Base-by-base conservation (phyloP, 2,888 invertebrate species). In the Willowsia nigromaculata region DNA sequence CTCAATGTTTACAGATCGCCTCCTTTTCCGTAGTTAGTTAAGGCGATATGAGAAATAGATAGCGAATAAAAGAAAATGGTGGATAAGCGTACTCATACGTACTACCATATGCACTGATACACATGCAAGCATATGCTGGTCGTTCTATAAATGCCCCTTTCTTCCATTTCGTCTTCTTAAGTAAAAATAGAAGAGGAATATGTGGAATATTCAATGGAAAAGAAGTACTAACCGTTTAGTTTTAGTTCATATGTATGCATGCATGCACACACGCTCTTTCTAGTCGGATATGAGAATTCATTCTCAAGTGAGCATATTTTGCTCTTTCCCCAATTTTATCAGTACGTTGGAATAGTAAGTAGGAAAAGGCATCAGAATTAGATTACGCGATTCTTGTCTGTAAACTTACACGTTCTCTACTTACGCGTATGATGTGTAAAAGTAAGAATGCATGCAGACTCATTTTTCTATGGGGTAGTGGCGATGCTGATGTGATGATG, bases 1-100 rank as follows among this genome's bases (percentile, higher is more conserved):
- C 53, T 53, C 86, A 80, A 80, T 86, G 86, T 80, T 86, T 86
- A 80, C 80, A 80, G 80, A 86, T 86, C 86, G 37, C 86, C 86
- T 56, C 74, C 85, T 86, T 53, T 78, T 78, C 62, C 50, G 43
- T 74, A 22, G 62, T 80, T 80, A 80, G 80, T 80, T 80, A 80
- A 78, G 37, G 59, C 6, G 37, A 25, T 22, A 80, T 56, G 50
- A 53, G 53, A 40, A 37, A 33, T 27, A 43, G 86, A 43, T 50
- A 50, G 50, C 18, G 83, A 30, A 50, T 43, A 40, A 65, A 85
- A 74, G 30, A 18, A 65, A 59, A 84, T n/a, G 53, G 13, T 4
- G 13, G 5, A 18, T 37, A 33, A n/a, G n/a, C n/a, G 6, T 37
- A 68, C n/a, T 6, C 18, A 11, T 68, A 37, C 18, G 13, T 37